Conservation (phyloP, 2,888 invertebrate species). For the Chaetoderma sp. region DNA sequence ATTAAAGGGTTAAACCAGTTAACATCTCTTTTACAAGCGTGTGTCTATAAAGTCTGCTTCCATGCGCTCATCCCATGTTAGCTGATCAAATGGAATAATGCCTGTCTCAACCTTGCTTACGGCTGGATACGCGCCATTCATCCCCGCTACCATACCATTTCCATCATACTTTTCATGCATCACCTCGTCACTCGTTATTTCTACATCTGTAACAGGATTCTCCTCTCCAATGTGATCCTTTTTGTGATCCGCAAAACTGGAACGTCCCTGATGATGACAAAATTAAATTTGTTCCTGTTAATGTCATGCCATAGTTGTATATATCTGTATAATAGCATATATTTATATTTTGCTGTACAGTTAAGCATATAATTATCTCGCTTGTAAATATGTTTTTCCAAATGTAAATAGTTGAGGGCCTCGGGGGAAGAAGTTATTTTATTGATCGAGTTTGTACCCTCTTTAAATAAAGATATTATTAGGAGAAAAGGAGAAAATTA, state of each 20-base stretch:
- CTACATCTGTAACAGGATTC: constrained; percentile 49
- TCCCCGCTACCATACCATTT: constrained; percentile 26
- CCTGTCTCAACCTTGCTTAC: constrained; percentile 35
- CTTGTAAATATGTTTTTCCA: no score
- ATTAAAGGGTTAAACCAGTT: no score
- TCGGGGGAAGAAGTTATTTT: no score
- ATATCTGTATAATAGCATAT: no score
- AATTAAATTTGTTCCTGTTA: no score
- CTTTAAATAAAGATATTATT: no score
- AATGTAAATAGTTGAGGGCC: no score
- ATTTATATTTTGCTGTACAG: no score
- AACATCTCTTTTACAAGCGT: constrained; percentile 12
- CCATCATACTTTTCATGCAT: constrained; percentile 29
- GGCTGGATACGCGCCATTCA: not conserved
- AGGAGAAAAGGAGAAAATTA: no score
- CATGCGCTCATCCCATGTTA: constrained; percentile 12
- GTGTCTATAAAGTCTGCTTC: constrained; percentile 34
- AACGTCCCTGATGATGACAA: not conserved
- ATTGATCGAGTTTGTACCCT: no score
- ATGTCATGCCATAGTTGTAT: no score
- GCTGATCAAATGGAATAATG: constrained; percentile 42
- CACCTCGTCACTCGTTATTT: constrained; percentile 46
- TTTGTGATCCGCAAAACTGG: not conserved
- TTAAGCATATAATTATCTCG: no score
- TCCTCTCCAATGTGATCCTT: constrained; percentile 29